phyloP scores from a whole-genome alignment of 1,140 invertebrate species.

The Heliconius himera region DNA sequence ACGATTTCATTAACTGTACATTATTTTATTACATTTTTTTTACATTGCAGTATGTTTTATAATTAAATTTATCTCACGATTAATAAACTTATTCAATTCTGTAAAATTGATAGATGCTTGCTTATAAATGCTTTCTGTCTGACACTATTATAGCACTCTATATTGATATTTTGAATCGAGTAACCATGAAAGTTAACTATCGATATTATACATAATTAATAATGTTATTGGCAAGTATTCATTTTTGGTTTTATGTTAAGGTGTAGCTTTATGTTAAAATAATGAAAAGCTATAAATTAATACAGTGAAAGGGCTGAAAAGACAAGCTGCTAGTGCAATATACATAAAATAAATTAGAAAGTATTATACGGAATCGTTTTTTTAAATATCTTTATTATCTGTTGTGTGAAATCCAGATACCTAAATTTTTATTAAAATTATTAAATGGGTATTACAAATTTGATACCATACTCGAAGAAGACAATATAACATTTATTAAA shows the following conservation, averaged over 20 bases:
- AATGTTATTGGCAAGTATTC: background rate
- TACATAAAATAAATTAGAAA: background rate
- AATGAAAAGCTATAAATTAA: background rate
- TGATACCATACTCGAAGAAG: too few relatives aligned
- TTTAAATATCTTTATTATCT: conserved; percentile 12
- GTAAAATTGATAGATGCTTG: conserved; percentile 24
- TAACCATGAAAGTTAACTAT: background rate
- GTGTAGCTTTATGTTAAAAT: background rate
- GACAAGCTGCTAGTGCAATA: background rate
- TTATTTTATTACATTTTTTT: background rate
- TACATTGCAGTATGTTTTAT: background rate
- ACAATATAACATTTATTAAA: too few relatives aligned
- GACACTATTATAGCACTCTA: background rate
- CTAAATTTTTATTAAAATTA: too few relatives aligned
- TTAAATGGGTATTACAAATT: too few relatives aligned
- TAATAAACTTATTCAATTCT: conserved; percentile 19
- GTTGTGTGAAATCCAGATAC: background rate
- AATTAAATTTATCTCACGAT: background rate
- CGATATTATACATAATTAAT: background rate
- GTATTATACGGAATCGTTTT: background rate
- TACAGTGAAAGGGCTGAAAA: background rate
- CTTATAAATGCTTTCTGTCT: conserved; percentile 1
- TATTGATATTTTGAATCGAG: conserved; percentile 3
- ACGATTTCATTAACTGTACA: background rate
- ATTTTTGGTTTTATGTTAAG: background rate